Percentiles rank a stretch among this genome's conserved stretches.
phyloP scores from a whole-genome alignment of 1,140 invertebrate species.

The Pogonomyrmex californicus region DNA sequence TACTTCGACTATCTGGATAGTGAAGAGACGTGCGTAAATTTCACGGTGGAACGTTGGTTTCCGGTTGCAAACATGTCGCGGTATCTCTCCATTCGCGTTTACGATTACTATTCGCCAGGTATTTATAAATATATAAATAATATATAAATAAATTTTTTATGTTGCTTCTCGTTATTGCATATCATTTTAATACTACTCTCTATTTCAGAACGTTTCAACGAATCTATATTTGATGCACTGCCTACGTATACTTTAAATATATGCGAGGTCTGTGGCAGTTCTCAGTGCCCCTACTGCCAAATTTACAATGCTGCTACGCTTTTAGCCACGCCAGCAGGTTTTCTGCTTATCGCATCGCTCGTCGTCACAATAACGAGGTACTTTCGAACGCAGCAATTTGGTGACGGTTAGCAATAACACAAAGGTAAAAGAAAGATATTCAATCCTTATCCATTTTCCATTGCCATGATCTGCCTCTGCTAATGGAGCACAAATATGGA shows the following conservation, averaged over 20 bases:
- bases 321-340: conserved; percentile 81
- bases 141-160: conserved; percentile 4
- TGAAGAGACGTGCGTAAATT: conserved; percentile 95
- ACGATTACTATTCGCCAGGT: conserved; percentile 99
- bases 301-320: conserved; percentile 92
- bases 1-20: conserved; percentile 97
- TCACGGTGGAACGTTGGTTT: conserved; percentile 97
- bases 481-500: conserved; percentile 25
- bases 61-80: conserved; percentile 98
- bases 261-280: conserved; percentile 99
- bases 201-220: conserved; percentile 96
- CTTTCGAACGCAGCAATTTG: conserved; percentile 80
- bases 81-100: conserved; percentile 95
- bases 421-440: conserved; percentile 24
- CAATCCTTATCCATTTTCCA: neutral
- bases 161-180: neutral
- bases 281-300: conserved; percentile 98
- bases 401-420: conserved; percentile 68
- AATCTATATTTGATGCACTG: conserved; percentile 96
- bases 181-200: conserved; percentile 37
- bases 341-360: conserved; percentile 80
- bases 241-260: conserved; percentile 97
- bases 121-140: conserved; percentile 73
- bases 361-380: conserved; percentile 79
- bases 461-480: conserved; percentile 19